These are phyloP conservation scores for Rhinoraja longicauda DNA, from an alignment of 2,797 vertebrate species.

Conservation along the genomic window DNA sequence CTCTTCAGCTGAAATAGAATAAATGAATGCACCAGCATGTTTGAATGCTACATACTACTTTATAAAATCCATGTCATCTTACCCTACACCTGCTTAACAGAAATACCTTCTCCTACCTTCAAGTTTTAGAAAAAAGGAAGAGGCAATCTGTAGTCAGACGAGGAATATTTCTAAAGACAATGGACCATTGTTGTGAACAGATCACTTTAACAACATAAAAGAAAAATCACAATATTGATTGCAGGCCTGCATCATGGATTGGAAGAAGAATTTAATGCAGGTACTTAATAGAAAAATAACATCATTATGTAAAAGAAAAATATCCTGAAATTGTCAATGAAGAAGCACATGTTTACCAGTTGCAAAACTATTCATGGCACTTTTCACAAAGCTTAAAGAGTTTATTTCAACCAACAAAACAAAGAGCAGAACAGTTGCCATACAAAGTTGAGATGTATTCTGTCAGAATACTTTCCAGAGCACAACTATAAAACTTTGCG, in stretches of 20 bases:
- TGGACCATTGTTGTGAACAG: too few relatives aligned
- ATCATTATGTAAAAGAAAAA: too few relatives aligned
- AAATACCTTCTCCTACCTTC: background rate
- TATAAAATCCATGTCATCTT: constrained; percentile 19
- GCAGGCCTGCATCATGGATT: background rate
- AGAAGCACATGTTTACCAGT: background rate
- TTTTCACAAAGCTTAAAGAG: background rate
- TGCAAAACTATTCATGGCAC: too few relatives aligned
- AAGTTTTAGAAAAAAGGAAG: background rate
- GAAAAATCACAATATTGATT: background rate
- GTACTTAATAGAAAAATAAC: background rate
- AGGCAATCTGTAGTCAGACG: background rate
- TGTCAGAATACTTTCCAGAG: too few relatives aligned
- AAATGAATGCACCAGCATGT: background rate
- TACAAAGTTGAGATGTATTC: too few relatives aligned
- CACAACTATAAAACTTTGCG: too few relatives aligned
- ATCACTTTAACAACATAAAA: background rate
- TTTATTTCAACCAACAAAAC: background rate
- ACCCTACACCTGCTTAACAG: background rate
- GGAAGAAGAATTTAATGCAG: background rate
- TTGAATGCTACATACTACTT: too few relatives aligned
- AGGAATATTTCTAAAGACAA: background rate
- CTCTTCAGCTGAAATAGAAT: background rate
- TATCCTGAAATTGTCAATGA: background rate
- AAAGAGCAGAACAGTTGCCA: background rate